Evolutionary conservation across 2,113 vertebrate species (phyloP).

Genomic region (Turdus rufiventris): DNA sequence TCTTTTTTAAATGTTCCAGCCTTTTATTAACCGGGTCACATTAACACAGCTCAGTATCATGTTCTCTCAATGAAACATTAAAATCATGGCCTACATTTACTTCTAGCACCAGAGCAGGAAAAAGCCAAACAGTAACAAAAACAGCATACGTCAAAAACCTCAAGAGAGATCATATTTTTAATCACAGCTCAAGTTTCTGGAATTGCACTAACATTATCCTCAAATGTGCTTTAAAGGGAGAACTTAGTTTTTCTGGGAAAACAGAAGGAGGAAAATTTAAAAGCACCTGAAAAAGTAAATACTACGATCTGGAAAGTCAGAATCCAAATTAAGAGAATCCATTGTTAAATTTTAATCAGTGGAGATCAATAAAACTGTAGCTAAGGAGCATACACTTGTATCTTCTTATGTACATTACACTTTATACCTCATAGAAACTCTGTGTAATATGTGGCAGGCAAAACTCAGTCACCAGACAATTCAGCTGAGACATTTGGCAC

Average conservation of each 20-base stretch:
- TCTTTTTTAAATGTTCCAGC: neutral
- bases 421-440: neutral
- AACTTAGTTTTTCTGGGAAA: neutral
- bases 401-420: neutral
- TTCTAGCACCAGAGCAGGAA: neutral
- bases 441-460: neutral
- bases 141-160: neutral
- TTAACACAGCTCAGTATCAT: neutral
- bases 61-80: neutral
- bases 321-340: neutral
- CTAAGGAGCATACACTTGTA: neutral
- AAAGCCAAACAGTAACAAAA: neutral
- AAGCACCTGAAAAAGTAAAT: neutral
- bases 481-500: conserved; percentile 23
- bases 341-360: neutral
- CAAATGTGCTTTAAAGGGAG: neutral
- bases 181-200: neutral
- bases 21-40: neutral
- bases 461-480: conserved; percentile 3
- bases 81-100: neutral
- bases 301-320: neutral
- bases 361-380: neutral
- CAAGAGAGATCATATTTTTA: neutral
- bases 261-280: neutral
- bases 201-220: neutral